Evolutionary conservation across 2,797 vertebrate species (phyloP), one percentile per base, ranked within the genome.

Genomic region (Scleropages formosus): DNA sequence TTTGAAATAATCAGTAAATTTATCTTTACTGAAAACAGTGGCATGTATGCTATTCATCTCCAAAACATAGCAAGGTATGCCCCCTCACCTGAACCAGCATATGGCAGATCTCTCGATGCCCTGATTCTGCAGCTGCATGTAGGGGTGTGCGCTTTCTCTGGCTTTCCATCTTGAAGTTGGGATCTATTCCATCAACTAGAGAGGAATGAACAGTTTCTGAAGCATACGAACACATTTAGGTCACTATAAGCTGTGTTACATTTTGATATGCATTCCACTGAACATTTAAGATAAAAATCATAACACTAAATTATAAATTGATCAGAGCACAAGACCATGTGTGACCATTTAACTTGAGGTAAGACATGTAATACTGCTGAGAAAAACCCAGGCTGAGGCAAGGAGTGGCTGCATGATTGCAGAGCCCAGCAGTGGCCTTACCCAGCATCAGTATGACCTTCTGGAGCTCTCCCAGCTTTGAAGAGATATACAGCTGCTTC

Each of bases 41-140:
- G 39, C 31, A 39, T 39, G 39, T 2, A 2, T 6, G 6, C 6
- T 6, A 39, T 39, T 39, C 31, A 31, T 39, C 31, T 6, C 31
- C 31, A 39, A 31, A 2, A 6, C 31, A 39, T 6, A 39, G 31
- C 31, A 39, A 31, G 2, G 31, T 12, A 15, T 1, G 4, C 63
- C 44, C 77, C 77, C 85, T 81, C 81, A 98, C 96, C 95, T 98
- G 96, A 69, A 99, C 91, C 70, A 99, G 91, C 93, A 98, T 95
- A 83, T 98, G 96, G 86, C 97, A 98, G 88, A 98, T 89, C 85
- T 98, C 96, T 78, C 94, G 94, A 39, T 98, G 95, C 64, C 97
- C 97, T 0, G 92, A 94, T 58, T 95, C 93, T 0, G 97, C 94
- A 0, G 96, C 96, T 7, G 91, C 96, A 10, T 99, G 96, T 24